phyloP scores from a whole-genome alignment of 2,113 vertebrate species.

The Aptenodytes patagonicus region DNA sequence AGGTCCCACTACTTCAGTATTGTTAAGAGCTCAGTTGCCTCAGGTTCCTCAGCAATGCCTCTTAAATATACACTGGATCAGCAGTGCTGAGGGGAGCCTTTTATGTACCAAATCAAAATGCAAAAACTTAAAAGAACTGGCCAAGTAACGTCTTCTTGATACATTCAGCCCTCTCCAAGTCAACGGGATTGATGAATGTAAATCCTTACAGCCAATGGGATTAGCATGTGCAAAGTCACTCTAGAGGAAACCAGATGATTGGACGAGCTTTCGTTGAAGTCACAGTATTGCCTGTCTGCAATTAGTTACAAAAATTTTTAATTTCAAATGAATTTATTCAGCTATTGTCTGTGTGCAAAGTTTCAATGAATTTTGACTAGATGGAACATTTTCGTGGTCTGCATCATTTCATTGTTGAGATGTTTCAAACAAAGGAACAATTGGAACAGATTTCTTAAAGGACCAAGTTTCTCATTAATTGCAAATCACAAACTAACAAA shows the following conservation, averaged over 20 bases:
- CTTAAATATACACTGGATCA: neutral
- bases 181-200: neutral
- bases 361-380: constrained; percentile 8
- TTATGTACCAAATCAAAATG: neutral
- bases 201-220: neutral
- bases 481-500: constrained; percentile 27
- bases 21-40: neutral
- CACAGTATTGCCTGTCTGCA: neutral
- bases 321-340: neutral
- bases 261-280: neutral
- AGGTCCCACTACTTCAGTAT: neutral
- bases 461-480: constrained; percentile 34
- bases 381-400: neutral
- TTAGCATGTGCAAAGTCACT: neutral
- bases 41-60: neutral
- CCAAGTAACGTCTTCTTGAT: neutral
- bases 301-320: neutral
- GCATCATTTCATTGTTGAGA: constrained; percentile 10
- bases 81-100: neutral
- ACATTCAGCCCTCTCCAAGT: neutral
- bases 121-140: neutral
- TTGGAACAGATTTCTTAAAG: constrained; percentile 2
- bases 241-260: neutral
- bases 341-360: neutral
- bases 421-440: constrained; percentile 30